Evolutionary conservation across 1,140 invertebrate species (phyloP), one percentile per base, ranked within the genome.

Genomic region (Spodoptera litura): DNA sequence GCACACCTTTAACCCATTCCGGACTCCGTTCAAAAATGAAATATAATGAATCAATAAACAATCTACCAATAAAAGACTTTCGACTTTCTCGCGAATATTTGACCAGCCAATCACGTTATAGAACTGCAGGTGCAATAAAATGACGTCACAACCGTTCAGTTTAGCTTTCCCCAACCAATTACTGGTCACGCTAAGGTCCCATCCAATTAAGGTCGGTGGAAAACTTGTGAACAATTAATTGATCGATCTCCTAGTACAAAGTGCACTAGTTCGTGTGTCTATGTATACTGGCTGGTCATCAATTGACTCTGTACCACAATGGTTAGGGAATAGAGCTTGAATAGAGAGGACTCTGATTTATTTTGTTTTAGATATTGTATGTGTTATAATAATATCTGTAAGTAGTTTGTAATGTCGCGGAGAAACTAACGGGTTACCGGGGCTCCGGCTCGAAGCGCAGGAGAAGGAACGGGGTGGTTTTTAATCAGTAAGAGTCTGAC

Each of bases 171-270:
- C 35, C 44, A 44, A 64, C 35, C 61, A 64, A 49, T 64, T 64
- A 64, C 61, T 44, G 20, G 35, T 10, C 61, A 44, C 61, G n/a
- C 15, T 44, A 44, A 62, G 59, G 35, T 44, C 38, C 61, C 2
- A 64, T 64, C 62, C 62, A 66, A 66, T 66, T 66, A 66, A 20
- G 62, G 62, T 25, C 49, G 27, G 9, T 31, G 31, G 66, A 52
- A 52, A 53, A 70, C 44, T 70, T 70, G 49, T 20, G 62, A 70
- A 52, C 66, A 70, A 70, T 2, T 70, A 70, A 70, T 70, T 70
- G 66, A 70, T 70, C 66, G 66, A 70, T 70, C 49, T 49, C 12
- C 20, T 25, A 31, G 66, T 52, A 44, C 38, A 44, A 44, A 12
- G 49, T 31, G 49, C 20, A 70, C 11, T 13, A n/a, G 11, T 13